Evolutionary conservation across 2,113 vertebrate species (phyloP).

Genomic region (Syngnathus typhle): DNA sequence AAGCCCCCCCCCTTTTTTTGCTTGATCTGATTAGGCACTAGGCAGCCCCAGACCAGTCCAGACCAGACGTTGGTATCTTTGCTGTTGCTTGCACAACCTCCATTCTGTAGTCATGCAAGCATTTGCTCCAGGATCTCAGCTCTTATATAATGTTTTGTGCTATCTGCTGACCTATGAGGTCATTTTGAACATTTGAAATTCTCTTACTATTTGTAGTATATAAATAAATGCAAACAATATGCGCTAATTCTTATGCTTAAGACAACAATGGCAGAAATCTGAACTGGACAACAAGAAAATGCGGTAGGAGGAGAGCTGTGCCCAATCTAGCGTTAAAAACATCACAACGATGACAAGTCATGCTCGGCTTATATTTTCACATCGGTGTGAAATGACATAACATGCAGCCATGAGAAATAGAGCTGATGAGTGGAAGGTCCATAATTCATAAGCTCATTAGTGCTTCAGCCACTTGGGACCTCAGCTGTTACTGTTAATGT

Average conservation of each 20-base stretch:
- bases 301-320: not conserved
- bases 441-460: slow-evolving; percentile 28
- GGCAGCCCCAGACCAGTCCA: slow-evolving; percentile 22
- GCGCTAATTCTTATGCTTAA: too few relatives aligned
- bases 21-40: slow-evolving; percentile 56
- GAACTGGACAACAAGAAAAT: too few relatives aligned
- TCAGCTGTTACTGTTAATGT: not conserved
- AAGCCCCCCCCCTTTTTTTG: slow-evolving; percentile 15
- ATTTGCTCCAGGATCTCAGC: slow-evolving; percentile 27
- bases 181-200: slow-evolving; percentile 2
- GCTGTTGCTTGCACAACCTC: not conserved
- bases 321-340: not conserved
- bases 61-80: slow-evolving; percentile 33
- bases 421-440: slow-evolving; percentile 17
- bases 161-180: slow-evolving; percentile 14
- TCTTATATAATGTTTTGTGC: slow-evolving; percentile 35
- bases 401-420: slow-evolving; percentile 14
- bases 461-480: not conserved
- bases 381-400: slow-evolving; percentile 38
- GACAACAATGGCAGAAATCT: too few relatives aligned
- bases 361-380: not conserved
- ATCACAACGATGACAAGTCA: not conserved
- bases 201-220: too few relatives aligned
- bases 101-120: not conserved
- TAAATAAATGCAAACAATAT: too few relatives aligned